Conservation (phyloP, 2,888 invertebrate genomes). For the Crioceris asparagi region DNA sequence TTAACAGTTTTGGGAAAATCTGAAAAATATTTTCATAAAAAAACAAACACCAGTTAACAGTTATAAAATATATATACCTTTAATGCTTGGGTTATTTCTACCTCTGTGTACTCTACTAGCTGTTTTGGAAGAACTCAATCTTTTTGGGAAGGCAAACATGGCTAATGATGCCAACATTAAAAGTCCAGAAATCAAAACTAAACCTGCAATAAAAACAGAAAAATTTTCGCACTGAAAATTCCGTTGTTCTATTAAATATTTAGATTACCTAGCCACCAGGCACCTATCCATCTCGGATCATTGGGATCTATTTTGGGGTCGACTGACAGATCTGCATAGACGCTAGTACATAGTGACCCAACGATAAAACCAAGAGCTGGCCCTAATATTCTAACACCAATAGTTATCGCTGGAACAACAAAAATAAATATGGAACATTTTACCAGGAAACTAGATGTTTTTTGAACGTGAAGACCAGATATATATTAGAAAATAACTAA, state of each 20-base stretch:
- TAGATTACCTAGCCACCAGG: conserved; percentile 84
- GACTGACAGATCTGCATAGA: conserved; percentile 70
- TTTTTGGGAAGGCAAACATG: conserved; percentile 85
- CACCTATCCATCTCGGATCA: conserved; percentile 89
- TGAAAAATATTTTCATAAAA: conserved; percentile 28
- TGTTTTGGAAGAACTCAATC: conserved; percentile 46
- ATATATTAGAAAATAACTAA: too few relatives aligned
- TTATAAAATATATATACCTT: conserved; percentile 27
- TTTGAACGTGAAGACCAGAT: too few relatives aligned
- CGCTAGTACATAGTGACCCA: conserved; percentile 77
- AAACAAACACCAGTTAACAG: background rate
- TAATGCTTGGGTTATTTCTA: conserved; percentile 40
- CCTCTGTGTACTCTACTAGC: conserved; percentile 32
- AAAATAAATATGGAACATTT: too few relatives aligned
- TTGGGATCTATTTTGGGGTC: conserved; percentile 65
- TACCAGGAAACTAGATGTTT: too few relatives aligned
- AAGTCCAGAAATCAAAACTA: conserved; percentile 74
- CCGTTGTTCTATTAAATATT: background rate
- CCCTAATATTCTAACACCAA: conserved; percentile 82
- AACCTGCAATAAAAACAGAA: conserved; percentile 47
- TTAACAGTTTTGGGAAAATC: conserved; percentile 71
- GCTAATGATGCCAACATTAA: conserved; percentile 73
- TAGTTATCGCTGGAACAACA: conserved; percentile 78
- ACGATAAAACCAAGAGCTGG: conserved; percentile 85
- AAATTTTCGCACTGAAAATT: background rate